Conservation (phyloP, 2,888 invertebrate species). For the Hypercompe scribonia region DNA sequence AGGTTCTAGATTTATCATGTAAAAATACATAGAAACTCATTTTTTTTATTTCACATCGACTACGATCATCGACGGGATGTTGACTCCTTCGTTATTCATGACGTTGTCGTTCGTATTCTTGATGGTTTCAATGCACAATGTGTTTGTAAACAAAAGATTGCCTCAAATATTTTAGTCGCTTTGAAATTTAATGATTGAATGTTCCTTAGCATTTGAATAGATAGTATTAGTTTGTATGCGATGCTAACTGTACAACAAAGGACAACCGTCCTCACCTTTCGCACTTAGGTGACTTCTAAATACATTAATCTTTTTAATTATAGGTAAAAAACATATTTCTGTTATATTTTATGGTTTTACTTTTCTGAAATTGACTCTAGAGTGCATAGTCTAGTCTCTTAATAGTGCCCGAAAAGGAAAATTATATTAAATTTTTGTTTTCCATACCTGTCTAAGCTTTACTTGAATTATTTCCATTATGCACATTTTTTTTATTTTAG, state of each 20-base stretch:
- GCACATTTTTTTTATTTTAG: background rate
- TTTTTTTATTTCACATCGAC: background rate
- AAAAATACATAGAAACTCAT: background rate
- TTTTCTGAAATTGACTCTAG: background rate
- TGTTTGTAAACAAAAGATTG: background rate
- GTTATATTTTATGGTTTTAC: background rate
- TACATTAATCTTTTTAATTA: conserved; percentile 52
- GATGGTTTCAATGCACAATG: no score
- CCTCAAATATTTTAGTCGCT: no score
- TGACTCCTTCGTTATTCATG: background rate
- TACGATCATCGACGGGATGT: background rate
- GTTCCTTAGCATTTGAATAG: background rate
- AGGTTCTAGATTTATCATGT: background rate
- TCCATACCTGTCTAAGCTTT: no score
- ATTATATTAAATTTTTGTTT: background rate
- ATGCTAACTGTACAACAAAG: background rate
- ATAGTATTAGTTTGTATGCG: background rate
- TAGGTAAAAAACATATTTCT: conserved; percentile 83
- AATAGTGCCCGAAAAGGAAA: no score
- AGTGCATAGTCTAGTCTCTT: background rate
- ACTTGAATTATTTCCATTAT: background rate
- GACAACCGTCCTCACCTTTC: background rate
- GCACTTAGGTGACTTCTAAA: background rate
- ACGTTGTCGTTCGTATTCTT: no score
- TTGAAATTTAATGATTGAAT: background rate